These are phyloP conservation scores for Tricholauxania praeusta DNA, from an alignment of 2,888 invertebrate species.

Conservation along the genomic window DNA sequence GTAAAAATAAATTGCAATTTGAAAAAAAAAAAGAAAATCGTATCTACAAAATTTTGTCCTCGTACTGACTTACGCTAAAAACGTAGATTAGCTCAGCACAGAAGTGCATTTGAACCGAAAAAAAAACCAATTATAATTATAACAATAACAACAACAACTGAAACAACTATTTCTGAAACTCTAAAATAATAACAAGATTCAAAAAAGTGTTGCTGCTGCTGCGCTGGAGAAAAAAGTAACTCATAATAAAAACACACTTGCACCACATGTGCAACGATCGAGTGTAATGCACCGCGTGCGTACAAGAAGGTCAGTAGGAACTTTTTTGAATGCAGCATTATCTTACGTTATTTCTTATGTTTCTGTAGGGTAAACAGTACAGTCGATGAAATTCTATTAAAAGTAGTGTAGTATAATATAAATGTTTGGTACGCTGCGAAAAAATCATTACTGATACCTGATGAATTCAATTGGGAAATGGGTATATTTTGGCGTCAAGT, in stretches of 20 bases:
- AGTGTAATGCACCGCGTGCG: constrained; percentile 33
- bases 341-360: too few relatives aligned
- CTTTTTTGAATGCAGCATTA: too few relatives aligned
- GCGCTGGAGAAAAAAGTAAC: background rate
- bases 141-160: constrained; percentile 27
- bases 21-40: too few relatives aligned
- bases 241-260: constrained; percentile 55
- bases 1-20: too few relatives aligned
- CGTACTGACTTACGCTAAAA: background rate
- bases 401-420: too few relatives aligned
- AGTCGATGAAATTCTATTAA: too few relatives aligned
- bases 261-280: constrained; percentile 64
- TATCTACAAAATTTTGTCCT: background rate
- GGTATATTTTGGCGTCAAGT: too few relatives aligned
- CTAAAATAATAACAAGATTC: constrained; percentile 3
- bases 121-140: constrained; percentile 24
- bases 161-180: background rate
- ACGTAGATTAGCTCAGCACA: constrained; percentile 21
- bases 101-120: constrained; percentile 11
- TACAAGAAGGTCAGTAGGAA: constrained; percentile 21
- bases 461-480: too few relatives aligned
- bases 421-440: too few relatives aligned
- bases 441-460: too few relatives aligned
- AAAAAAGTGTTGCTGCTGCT: constrained; percentile 40
- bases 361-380: too few relatives aligned